A percentile compares a stretch with the other conserved stretches of the same genome.
Evolutionary conservation across 2,797 vertebrate species (phyloP).

Genomic region (Enteromius treurensis): DNA sequence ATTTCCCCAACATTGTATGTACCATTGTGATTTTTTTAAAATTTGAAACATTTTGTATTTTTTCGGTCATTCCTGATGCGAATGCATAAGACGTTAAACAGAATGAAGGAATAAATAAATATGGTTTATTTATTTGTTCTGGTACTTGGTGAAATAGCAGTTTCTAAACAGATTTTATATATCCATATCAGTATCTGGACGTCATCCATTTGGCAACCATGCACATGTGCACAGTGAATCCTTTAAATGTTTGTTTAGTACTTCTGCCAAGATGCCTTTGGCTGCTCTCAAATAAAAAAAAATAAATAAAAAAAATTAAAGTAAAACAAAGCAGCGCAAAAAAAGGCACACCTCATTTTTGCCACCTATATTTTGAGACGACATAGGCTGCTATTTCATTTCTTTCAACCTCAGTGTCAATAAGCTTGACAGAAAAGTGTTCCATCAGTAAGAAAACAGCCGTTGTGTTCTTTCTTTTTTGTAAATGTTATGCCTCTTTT

Average conservation of each 20-base stretch:
- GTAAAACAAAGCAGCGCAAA: neutral
- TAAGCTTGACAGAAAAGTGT: constrained; percentile 29
- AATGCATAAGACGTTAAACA: constrained; percentile 55
- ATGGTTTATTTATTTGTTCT: constrained; percentile 66
- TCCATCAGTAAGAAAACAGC: constrained; percentile 4
- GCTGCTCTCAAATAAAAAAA: neutral
- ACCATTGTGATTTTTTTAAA: constrained; percentile 39
- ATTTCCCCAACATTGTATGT: constrained; percentile 67
- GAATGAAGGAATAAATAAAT: constrained; percentile 63
- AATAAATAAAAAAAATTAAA: neutral
- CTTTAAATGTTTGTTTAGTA: neutral
- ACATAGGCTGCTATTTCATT: constrained; percentile 81
- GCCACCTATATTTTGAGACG: constrained; percentile 51
- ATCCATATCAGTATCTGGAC: neutral
- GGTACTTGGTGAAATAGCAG: constrained; percentile 76
- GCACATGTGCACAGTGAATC: neutral
- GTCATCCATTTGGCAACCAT: neutral
- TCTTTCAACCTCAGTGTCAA: constrained; percentile 12
- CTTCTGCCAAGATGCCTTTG: constrained; percentile 47
- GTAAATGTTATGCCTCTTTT: constrained; percentile 5
- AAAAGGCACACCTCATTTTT: constrained; percentile 36
- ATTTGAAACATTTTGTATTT: constrained; percentile 58
- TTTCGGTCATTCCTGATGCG: constrained; percentile 56
- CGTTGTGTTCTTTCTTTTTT: constrained; percentile 30
- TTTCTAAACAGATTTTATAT: constrained; percentile 66